Percentiles rank a stretch among this genome's conserved stretches.
These are phyloP conservation scores for Tetraodon nigroviridis DNA, from an alignment of 2,113 vertebrate genomes.

Conservation along the genomic window DNA sequence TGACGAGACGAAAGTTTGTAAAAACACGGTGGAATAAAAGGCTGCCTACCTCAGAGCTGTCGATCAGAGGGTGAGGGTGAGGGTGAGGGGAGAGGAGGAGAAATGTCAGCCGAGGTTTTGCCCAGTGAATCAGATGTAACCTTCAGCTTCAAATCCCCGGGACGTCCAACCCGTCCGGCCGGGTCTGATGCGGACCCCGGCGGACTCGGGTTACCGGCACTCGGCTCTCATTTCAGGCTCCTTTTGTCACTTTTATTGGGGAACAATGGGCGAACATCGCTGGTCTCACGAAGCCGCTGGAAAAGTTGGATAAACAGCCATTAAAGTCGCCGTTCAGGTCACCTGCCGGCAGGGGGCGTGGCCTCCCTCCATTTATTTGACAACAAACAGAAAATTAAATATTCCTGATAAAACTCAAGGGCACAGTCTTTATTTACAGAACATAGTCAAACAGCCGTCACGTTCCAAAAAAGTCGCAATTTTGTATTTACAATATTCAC, in stretches of 20 bases:
- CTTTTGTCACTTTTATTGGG: too few species aligned
- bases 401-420: not conserved
- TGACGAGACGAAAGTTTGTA: not conserved
- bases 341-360: conserved; percentile 20
- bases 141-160: not conserved
- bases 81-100: not conserved
- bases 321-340: not conserved
- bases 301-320: not conserved
- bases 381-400: too few species aligned
- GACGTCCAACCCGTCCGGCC: conserved; percentile 1
- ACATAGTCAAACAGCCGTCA: not conserved
- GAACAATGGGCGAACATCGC: not conserved
- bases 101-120: not conserved
- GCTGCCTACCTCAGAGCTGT: conserved; percentile 26
- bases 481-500: too few species aligned
- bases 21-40: conserved; percentile 1
- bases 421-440: conserved; percentile 21
- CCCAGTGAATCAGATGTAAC: not conserved
- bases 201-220: not conserved
- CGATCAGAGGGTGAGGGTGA: too few species aligned
- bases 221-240: conserved; percentile 4
- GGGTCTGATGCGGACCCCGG: not conserved
- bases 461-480: too few species aligned
- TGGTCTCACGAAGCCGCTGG: too few species aligned
- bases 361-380: not conserved